A percentile compares a stretch with the other conserved stretches of the same genome.
Evolutionary conservation across 2,797 vertebrate species (phyloP).

Genomic region (Cheirogaleus major): DNA sequence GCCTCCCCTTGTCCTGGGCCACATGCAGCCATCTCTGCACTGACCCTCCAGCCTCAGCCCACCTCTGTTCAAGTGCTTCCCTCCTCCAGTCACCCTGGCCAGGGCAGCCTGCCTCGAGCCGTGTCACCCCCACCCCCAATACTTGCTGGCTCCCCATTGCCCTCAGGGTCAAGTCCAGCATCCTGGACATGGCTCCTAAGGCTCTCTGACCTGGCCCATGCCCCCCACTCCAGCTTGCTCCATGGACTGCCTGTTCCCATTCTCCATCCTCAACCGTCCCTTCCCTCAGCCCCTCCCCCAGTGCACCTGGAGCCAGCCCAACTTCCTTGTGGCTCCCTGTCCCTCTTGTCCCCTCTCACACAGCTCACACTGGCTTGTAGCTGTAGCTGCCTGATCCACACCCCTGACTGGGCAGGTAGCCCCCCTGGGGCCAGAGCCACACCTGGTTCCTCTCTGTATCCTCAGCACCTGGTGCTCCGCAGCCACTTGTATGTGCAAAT

Average conservation of each 20-base stretch:
- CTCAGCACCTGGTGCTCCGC: not conserved
- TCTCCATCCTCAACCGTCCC: not conserved
- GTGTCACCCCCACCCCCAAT: rapidly evolving
- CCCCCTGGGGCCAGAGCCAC: too few relatives aligned
- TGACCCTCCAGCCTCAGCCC: not conserved
- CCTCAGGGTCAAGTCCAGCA: not conserved
- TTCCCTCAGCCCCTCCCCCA: not conserved
- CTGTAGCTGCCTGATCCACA: not conserved
- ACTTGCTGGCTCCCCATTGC: not conserved
- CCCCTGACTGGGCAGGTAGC: not conserved
- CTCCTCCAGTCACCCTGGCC: not conserved
- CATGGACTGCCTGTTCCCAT: rapidly evolving
- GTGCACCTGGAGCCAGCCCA: not conserved
- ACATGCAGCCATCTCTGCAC: rapidly evolving
- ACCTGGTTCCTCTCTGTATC: not conserved
- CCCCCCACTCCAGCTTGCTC: not conserved
- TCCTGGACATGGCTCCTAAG: not conserved
- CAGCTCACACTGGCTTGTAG: not conserved
- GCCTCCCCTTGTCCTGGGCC: not conserved
- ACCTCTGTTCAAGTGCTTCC: rapidly evolving
- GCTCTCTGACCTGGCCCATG: not conserved
- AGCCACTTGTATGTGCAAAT: too few relatives aligned
- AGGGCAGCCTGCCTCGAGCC: not conserved
- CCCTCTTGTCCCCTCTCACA: too few relatives aligned
- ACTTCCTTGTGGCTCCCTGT: not conserved